Evolutionary conservation across 92 coral and sea anemone species (phyloP).

Genomic region (Phymanthus crucifer): DNA sequence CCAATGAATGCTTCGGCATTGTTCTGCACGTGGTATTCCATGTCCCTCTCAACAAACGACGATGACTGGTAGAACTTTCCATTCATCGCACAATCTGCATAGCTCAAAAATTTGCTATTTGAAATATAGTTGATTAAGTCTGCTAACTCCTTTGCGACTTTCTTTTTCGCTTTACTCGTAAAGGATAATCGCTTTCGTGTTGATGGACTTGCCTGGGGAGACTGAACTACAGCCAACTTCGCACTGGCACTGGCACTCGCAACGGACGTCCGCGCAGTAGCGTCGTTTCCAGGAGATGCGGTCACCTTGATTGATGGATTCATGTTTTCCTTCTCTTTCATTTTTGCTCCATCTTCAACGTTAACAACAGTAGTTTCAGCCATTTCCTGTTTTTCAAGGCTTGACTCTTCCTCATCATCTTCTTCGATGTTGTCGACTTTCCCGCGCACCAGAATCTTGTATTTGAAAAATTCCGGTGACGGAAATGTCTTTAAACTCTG

Average conservation of each 20-base stretch:
- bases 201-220: slow-evolving; percentile 15
- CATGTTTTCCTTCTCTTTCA: slow-evolving; percentile 3
- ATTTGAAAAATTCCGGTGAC: slow-evolving; percentile 89
- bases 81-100: slow-evolving; percentile 59
- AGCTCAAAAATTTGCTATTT: slow-evolving; percentile 72
- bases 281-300: not conserved
- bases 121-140: slow-evolving; percentile 79
- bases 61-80: slow-evolving; percentile 80
- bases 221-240: not conserved
- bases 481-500: slow-evolving; percentile 54
- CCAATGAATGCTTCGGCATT: slow-evolving; percentile 69
- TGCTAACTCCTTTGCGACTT: slow-evolving; percentile 81
- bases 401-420: slow-evolving; percentile 22
- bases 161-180: slow-evolving; percentile 27
- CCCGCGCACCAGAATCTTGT: slow-evolving; percentile 85
- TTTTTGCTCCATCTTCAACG: slow-evolving; percentile 5
- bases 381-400: slow-evolving; percentile 22
- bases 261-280: too few relatives aligned
- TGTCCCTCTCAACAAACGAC: slow-evolving; percentile 82
- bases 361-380: not conserved
- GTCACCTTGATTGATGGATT: slow-evolving; percentile 7
- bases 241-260: not conserved
- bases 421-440: slow-evolving; percentile 35
- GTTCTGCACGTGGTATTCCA: slow-evolving; percentile 48
- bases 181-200: not conserved